These are phyloP conservation scores for Sapajus apella DNA, from an alignment of 2,113 vertebrate genomes.

Conservation along the genomic window DNA sequence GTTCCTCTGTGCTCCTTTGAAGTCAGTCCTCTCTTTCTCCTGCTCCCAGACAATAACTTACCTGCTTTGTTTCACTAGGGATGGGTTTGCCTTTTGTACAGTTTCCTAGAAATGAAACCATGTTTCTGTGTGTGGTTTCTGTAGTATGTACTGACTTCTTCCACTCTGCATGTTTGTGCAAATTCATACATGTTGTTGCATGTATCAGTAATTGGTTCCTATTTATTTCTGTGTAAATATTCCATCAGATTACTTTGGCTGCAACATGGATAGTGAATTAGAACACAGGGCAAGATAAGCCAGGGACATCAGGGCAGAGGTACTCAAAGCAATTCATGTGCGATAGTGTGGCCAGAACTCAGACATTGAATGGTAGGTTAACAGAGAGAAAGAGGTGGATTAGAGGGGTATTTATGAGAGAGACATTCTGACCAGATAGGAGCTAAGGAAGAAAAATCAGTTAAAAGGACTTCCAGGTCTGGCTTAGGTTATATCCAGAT, in stretches of 20 bases:
- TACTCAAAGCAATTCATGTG: not conserved
- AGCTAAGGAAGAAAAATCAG: not conserved
- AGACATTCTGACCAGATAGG: not conserved
- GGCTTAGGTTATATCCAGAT: not conserved
- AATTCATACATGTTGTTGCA: not conserved
- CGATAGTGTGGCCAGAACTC: not conserved
- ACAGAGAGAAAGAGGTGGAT: not conserved
- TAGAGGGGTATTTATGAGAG: not conserved
- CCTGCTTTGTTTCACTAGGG: not conserved
- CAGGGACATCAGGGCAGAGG: not conserved
- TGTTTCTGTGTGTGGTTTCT: no score
- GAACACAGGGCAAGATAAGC: not conserved
- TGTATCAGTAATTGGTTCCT: not conserved
- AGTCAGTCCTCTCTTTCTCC: no score
- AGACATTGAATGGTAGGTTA: not conserved
- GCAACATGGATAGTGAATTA: not conserved
- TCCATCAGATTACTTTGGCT: not conserved
- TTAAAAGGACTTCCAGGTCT: not conserved
- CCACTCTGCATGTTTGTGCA: not conserved
- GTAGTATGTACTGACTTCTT: constrained; percentile 4
- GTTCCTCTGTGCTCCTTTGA: not conserved
- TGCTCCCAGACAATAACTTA: not conserved
- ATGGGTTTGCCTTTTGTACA: not conserved
- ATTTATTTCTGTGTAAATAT: constrained; percentile 21
- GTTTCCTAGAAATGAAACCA: not conserved